These are phyloP conservation scores for Orius laevigatus DNA, from an alignment of 1,140 invertebrate species.

Conservation along the genomic window DNA sequence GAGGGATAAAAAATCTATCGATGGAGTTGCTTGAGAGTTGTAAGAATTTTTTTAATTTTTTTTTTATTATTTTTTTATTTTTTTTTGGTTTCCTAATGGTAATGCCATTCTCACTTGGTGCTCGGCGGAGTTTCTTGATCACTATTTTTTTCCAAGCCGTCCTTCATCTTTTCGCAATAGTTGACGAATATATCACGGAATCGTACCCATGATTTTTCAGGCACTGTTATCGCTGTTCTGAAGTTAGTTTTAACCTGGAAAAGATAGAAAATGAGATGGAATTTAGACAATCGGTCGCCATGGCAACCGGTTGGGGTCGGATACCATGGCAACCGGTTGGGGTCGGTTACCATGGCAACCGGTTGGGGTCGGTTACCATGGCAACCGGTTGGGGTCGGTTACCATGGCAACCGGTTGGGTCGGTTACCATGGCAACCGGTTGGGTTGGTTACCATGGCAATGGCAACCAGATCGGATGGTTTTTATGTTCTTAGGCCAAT, in stretches of 20 bases:
- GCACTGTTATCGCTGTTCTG: constrained; percentile 93
- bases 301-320: too few relatives aligned
- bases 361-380: too few relatives aligned
- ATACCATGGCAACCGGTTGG: too few relatives aligned
- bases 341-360: too few relatives aligned
- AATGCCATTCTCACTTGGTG: constrained; percentile 13
- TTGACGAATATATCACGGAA: constrained; percentile 93
- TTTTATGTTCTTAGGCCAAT: too few relatives aligned
- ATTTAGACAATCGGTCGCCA: too few relatives aligned
- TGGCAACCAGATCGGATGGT: too few relatives aligned
- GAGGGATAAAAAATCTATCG: constrained; percentile 13
- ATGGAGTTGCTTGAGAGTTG: constrained; percentile 6
- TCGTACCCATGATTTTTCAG: constrained; percentile 90
- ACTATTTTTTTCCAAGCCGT: constrained; percentile 26
- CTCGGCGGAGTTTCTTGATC: constrained; percentile 13
- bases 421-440: too few relatives aligned
- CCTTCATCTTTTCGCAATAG: constrained; percentile 85
- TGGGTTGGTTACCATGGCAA: too few relatives aligned
- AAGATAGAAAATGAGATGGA: too few relatives aligned
- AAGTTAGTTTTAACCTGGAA: constrained; percentile 89
- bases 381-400: too few relatives aligned
- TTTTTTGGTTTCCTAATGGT: constrained; percentile 6
- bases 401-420: too few relatives aligned
- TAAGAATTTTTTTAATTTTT: constrained; percentile 1
- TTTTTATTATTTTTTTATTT: constrained; percentile 9